Base-by-base conservation (phyloP, 23 tunicate genomes). In the Ascidia mentula region DNA sequence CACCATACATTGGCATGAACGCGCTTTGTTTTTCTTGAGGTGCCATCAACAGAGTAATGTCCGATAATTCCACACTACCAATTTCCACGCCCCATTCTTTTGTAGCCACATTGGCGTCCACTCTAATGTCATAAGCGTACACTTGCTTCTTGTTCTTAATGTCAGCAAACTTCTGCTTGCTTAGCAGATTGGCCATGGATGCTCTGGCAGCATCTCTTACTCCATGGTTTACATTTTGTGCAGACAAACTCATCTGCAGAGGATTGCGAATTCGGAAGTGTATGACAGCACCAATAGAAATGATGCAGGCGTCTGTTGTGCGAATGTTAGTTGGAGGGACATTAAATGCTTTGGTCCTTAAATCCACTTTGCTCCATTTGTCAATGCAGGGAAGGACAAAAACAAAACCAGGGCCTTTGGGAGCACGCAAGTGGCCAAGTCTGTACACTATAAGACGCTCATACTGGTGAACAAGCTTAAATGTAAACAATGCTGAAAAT, bases 361-460 rank as follows among this genome's bases (percentile, higher is more conserved):
- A 34, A 74, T 93, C 98, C 40, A 93, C 87, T 76, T 70, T 84
- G 24, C 70, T 90, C 88, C 84, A 84, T 71, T 85, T 40, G 65
- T 93, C 98, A 46, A 88, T 84, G 37, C 89, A 93, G 18, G 98
- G 98, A 76, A 93, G 40, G 32, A 93, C 79, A 0, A 88, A 59
- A 12, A 93, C 93, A 59, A 93, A n/a, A 30, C 98, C 98, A 4
- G 98, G 98, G 6, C 98, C 98, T 71, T 93, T 93, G 28, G 84
- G 45, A 32, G 89, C 86, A n/a, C 69, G 31, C 15, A 88, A 65
- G 8, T 81, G 81, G 36, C 98, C 98, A 37, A 93, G 84, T 6
- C 98, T 69, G 42, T 80, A 93, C 12, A 93, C 86, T 15, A 93
- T 77, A 0, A 93, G 60, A 40, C 98, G 73, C 72, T 93, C 98